phyloP scores from a whole-genome alignment of 1,140 invertebrate species.

The Centruroides sculpturatus region DNA sequence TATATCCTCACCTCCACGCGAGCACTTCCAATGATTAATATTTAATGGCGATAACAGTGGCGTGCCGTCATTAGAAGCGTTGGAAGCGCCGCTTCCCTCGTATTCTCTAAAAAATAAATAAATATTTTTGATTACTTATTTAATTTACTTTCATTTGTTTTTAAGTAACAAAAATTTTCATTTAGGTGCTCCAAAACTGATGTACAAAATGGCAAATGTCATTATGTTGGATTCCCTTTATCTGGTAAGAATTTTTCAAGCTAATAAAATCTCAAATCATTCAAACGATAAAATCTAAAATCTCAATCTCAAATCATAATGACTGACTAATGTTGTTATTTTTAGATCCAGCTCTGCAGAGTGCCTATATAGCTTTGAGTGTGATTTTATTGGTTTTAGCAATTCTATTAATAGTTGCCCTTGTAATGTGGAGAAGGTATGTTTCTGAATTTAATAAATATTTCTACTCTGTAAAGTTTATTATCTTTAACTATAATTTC shows the following conservation, averaged over 20 bases:
- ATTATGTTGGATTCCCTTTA: conserved; percentile 11
- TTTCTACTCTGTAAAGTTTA: no score
- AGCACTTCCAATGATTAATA: no score
- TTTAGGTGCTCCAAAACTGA: conserved; percentile 8
- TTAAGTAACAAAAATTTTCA: not conserved
- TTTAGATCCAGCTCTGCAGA: conserved; percentile 12
- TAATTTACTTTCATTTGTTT: no score
- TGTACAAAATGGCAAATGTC: conserved; percentile 7
- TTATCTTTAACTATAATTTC: no score
- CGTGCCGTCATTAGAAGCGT: no score
- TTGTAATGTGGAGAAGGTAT: conserved; percentile 27
- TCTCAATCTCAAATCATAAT: not conserved
- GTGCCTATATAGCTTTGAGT: conserved; percentile 13
- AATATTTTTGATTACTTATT: not conserved
- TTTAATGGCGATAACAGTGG: no score
- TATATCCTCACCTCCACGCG: no score
- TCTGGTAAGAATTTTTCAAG: not conserved
- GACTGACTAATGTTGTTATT: not conserved
- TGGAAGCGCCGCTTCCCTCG: no score
- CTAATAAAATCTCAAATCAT: not conserved
- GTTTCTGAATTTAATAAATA: no score
- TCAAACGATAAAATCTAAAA: no score
- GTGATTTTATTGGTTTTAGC: conserved; percentile 9
- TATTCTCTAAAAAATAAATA: no score
- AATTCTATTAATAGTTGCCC: conserved; percentile 7